Percentiles rank a stretch among this genome's conserved stretches.
These are phyloP conservation scores for Hemaris fuciformis DNA, from an alignment of 2,888 invertebrate species.

Conservation along the genomic window DNA sequence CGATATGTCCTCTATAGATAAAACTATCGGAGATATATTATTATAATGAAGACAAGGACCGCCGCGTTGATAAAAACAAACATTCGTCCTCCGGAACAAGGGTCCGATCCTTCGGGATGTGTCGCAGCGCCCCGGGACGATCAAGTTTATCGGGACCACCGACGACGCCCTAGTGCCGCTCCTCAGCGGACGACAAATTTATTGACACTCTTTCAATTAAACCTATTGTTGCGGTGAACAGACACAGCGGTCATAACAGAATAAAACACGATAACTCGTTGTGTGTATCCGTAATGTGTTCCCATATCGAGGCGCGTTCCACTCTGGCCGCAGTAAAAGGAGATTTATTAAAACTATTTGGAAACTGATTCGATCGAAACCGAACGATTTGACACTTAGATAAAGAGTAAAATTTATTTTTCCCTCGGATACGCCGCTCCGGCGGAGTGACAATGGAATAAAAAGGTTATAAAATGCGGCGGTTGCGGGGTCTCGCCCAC, in stretches of 20 bases:
- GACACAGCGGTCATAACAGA: conserved; percentile 73
- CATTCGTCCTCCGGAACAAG: conserved; percentile 59
- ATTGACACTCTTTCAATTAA: conserved; percentile 82
- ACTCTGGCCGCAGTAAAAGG: conserved; percentile 74
- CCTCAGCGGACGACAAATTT: conserved; percentile 72
- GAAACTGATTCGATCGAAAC: conserved; percentile 80
- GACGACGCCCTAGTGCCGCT: conserved; percentile 54
- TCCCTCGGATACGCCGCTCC: conserved; percentile 66
- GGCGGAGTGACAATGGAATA: conserved; percentile 79
- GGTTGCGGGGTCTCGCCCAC: conserved; percentile 71
- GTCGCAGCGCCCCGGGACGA: conserved; percentile 50
- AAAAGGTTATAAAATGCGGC: conserved; percentile 79
- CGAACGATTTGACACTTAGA: conserved; percentile 82
- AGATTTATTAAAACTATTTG: conserved; percentile 82
- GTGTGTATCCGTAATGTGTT: conserved; percentile 71
- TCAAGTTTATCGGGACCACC: conserved; percentile 74
- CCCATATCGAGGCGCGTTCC: conserved; percentile 66
- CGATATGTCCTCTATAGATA: conserved; percentile 56
- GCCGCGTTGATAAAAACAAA: conserved; percentile 70
- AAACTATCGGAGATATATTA: conserved; percentile 64
- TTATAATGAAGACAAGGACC: conserved; percentile 71
- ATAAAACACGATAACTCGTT: conserved; percentile 77
- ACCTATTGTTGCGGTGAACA: conserved; percentile 73
- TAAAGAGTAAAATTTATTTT: conserved; percentile 81
- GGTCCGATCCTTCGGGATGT: conserved; percentile 62